phyloP scores from a whole-genome alignment of 1,140 invertebrate genomes.

The Eumaeus atala region DNA sequence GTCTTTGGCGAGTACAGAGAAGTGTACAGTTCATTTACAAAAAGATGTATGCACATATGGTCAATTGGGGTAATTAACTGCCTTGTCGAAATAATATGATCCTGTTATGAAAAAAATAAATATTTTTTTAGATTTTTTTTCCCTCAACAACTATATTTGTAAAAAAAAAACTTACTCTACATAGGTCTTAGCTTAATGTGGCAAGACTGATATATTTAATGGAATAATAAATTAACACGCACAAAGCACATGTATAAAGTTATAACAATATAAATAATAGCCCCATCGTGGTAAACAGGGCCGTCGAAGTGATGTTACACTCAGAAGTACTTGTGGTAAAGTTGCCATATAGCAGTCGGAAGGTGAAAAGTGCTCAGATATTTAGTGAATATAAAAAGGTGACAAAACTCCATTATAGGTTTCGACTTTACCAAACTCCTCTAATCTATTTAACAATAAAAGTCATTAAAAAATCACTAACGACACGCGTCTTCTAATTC shows the following conservation, averaged over 20 bases:
- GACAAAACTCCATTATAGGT: too few species aligned
- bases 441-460: too few species aligned
- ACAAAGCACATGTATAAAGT: conserved; percentile 1
- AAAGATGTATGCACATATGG: conserved; percentile 19
- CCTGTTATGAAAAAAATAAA: too few species aligned
- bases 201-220: not conserved
- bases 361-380: too few species aligned
- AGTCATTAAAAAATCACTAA: too few species aligned
- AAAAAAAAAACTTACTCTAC: conserved; percentile 2
- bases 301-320: not conserved
- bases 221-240: conserved; percentile 3
- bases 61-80: not conserved
- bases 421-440: too few species aligned
- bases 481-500: too few species aligned
- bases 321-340: conserved; percentile 1
- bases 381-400: too few species aligned
- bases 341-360: too few species aligned
- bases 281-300: not conserved
- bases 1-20: conserved; percentile 63
- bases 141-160: too few species aligned
- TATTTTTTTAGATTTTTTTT: too few species aligned
- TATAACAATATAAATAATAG: conserved; percentile 3
- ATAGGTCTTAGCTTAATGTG: conserved; percentile 1
- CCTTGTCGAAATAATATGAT: too few species aligned
- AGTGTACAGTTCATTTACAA: conserved; percentile 32